Evolutionary conservation across 1,140 invertebrate species (phyloP).

Genomic region (Geopemphigus sp.): DNA sequence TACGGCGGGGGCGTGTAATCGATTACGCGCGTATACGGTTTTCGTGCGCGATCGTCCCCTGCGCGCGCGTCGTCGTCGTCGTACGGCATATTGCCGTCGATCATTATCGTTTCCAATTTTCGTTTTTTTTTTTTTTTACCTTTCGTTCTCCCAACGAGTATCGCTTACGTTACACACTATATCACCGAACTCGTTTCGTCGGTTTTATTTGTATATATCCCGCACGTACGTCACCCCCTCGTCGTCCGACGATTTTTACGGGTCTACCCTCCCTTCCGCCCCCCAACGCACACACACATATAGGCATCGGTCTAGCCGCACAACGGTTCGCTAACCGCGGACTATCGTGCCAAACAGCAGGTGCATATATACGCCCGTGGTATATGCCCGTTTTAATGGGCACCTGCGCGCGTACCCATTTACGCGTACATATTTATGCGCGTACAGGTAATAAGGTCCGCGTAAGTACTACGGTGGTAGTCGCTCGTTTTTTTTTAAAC

Average conservation of each 20-base stretch:
- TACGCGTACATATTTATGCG: background rate
- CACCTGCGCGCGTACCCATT: too few relatives aligned
- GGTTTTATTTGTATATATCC: background rate
- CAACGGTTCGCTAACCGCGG: background rate
- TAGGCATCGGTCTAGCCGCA: too few relatives aligned
- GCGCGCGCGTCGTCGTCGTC: too few relatives aligned
- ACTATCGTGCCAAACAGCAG: constrained; percentile 34
- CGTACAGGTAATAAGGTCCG: too few relatives aligned
- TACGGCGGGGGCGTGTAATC: background rate
- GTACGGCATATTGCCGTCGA: background rate
- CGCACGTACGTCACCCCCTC: background rate
- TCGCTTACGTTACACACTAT: background rate
- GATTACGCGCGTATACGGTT: constrained; percentile 4
- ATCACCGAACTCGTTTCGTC: background rate
- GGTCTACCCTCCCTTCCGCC: too few relatives aligned
- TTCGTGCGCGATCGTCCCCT: background rate
- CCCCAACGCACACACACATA: too few relatives aligned
- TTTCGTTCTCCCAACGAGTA: background rate
- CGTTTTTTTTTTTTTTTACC: background rate
- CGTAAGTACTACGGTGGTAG: too few relatives aligned
- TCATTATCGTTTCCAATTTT: background rate
- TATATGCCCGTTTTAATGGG: constrained; percentile 9
- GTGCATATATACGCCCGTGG: constrained; percentile 4
- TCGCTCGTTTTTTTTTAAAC: background rate
- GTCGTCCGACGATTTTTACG: too few relatives aligned